These are phyloP conservation scores for Mesaphorura yosii DNA, from an alignment of 1,140 invertebrate species.

Conservation along the genomic window DNA sequence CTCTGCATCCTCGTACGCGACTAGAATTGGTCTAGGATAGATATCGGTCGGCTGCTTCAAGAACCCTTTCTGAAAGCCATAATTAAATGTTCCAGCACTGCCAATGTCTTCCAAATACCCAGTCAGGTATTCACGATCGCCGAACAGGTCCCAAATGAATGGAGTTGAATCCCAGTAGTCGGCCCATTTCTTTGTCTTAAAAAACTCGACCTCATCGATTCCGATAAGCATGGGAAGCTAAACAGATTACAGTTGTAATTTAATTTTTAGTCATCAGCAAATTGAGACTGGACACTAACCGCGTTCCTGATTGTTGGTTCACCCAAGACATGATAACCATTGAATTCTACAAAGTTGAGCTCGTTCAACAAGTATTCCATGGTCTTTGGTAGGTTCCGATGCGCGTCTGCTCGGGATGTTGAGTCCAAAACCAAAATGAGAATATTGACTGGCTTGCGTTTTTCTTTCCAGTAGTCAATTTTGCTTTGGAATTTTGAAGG, in stretches of 20 bases:
- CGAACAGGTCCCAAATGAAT: conserved; percentile 37
- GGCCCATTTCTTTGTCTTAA: not conserved
- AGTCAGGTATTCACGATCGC: conserved; percentile 34
- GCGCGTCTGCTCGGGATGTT: conserved; percentile 69
- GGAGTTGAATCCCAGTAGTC: conserved; percentile 33
- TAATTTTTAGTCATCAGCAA: too few relatives aligned
- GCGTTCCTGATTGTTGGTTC: conserved; percentile 37
- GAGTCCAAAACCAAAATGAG: conserved; percentile 61
- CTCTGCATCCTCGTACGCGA: not conserved
- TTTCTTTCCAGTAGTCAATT: not conserved
- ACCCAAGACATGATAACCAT: conserved; percentile 29
- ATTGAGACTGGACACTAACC: too few relatives aligned
- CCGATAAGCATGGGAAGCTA: conserved; percentile 28
- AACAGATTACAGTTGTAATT: too few relatives aligned
- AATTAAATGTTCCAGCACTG: conserved; percentile 46
- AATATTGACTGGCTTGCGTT: conserved; percentile 5
- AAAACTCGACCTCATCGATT: not conserved
- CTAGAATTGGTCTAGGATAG: not conserved
- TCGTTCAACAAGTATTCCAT: conserved; percentile 41
- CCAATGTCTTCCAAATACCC: conserved; percentile 37
- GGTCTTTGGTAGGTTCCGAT: conserved; percentile 65
- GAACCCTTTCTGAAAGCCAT: conserved; percentile 32
- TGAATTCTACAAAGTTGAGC: conserved; percentile 30
- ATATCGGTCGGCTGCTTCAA: not conserved
- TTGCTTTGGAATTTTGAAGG: not conserved